These are phyloP conservation scores for Karalla daura DNA, from an alignment of 2,797 vertebrate species.

Conservation along the genomic window DNA sequence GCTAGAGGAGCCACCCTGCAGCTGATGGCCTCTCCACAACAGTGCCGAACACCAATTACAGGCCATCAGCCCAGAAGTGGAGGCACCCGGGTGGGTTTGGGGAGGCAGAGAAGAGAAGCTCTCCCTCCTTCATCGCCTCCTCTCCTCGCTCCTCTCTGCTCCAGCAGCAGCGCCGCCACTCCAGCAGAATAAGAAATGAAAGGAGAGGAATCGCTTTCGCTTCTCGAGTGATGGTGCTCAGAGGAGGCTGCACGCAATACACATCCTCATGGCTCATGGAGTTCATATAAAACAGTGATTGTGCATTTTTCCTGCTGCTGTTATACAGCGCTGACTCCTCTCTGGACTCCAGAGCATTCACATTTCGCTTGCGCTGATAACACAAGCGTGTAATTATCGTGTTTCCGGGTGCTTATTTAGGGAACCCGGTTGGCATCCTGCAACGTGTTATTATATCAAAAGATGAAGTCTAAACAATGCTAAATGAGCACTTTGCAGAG, in stretches of 20 bases:
- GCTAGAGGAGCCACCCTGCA: constrained; percentile 43
- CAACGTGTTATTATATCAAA: constrained; percentile 19
- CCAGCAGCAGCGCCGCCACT: constrained; percentile 4
- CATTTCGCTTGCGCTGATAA: constrained; percentile 9
- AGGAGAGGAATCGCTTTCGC: constrained; percentile 14
- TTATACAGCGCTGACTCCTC: not conserved
- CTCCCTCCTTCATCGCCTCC: constrained; percentile 2
- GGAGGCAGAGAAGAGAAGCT: constrained; percentile 36
- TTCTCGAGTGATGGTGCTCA: constrained; percentile 1
- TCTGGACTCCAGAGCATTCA: not conserved
- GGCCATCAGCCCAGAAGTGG: constrained; percentile 49
- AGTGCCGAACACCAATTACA: constrained; percentile 64
- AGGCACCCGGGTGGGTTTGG: constrained; percentile 38
- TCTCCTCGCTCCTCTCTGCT: constrained; percentile 11
- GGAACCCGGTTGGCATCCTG: not conserved
- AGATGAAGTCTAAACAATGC: constrained; percentile 4
- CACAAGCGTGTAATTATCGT: constrained; percentile 11
- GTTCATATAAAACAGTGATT: constrained; percentile 9
- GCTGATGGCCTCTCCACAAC: constrained; percentile 47
- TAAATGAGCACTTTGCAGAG: constrained; percentile 1
- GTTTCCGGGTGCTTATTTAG: constrained; percentile 11
- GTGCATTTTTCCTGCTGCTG: constrained; percentile 8
- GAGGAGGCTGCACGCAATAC: not conserved
- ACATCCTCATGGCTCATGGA: not conserved
- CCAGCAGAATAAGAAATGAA: constrained; percentile 46